These are phyloP conservation scores for Apomyelois bistriatella DNA, from an alignment of 2,888 invertebrate genomes.

Conservation along the genomic window DNA sequence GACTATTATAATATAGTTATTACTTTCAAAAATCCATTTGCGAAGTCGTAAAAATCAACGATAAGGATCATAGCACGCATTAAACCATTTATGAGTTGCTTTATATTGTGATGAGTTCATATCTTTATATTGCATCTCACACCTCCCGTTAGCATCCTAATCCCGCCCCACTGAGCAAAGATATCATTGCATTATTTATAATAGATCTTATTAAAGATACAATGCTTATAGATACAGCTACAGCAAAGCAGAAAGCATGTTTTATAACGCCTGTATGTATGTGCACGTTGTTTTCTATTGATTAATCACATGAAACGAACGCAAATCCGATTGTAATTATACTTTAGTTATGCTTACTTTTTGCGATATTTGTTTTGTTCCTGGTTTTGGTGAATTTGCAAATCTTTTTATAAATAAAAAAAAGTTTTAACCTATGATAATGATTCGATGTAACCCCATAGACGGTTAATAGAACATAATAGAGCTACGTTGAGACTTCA, in stretches of 20 bases:
- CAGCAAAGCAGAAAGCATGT: background rate
- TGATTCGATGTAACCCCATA: too few species aligned
- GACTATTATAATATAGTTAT: constrained; percentile 58
- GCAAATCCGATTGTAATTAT: too few species aligned
- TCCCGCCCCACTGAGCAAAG: constrained; percentile 32
- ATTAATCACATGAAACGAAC: background rate
- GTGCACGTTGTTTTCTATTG: background rate
- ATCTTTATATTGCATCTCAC: constrained; percentile 67
- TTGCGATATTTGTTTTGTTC: too few species aligned
- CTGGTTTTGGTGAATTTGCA: too few species aligned
- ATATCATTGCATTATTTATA: constrained; percentile 32
- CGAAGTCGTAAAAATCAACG: constrained; percentile 63
- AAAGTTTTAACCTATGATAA: too few species aligned
- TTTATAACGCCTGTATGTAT: background rate
- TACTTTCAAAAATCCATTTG: constrained; percentile 69
- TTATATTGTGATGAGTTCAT: constrained; percentile 52
- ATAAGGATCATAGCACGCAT: constrained; percentile 65
- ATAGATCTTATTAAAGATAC: constrained; percentile 27
- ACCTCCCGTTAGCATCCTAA: constrained; percentile 40
- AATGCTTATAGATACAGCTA: constrained; percentile 6
- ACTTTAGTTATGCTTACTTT: too few species aligned
- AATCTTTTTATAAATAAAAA: too few species aligned
- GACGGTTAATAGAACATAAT: too few species aligned
- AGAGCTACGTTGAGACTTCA: too few species aligned
- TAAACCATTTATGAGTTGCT: constrained; percentile 62